Evolutionary conservation across 2,888 invertebrate genomes (phyloP), one percentile per base, ranked within the genome.

Genomic region (Polydrusus tereticollis): DNA sequence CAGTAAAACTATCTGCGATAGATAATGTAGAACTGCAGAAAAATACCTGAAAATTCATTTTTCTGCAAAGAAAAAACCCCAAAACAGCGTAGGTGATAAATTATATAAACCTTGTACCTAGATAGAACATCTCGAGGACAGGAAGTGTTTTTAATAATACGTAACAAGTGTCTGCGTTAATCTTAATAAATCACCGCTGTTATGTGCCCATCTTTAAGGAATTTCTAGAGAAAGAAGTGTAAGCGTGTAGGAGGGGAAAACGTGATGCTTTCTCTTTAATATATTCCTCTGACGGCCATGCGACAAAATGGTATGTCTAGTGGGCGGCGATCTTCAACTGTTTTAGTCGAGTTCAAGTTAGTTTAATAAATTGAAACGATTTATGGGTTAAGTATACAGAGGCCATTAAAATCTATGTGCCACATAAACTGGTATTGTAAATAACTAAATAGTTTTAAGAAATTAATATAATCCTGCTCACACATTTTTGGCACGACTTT

Each of bases 181-280:
- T 69, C 69, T 69, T 69, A 69, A 69, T 69, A 69, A 69, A 63
- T 69, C 69, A 69, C 62, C 41, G 33, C 55, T 41, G 57, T 57
- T 70, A 70, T 58, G 70, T 47, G 47, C 63, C 64, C 21, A 70
- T 70, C 70, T 43, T 29, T n/a, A 10, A 33, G 64, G 70, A 70
- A 70, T 70, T 70, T 58, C 64, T 68, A 68, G 59, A 52, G 60
- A 57, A 47, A 59, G 59, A 59, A 58, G 67, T 33, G 21, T 59
- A 59, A 59, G 23, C 65, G 59, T 18, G 67, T 67, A 36, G 67
- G 67, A 59, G 59, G 59, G 50, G 38, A 66, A 59, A 59, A 45
- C 59, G 67, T 67, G 67, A 67, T 67, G 67, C 67, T 67, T 67
- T 67, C 67, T 59, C 67, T 67, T 67, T 50, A 29, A 59, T 38